A percentile compares a stretch with the other conserved stretches of the same genome.
These are phyloP conservation scores for Neodiprion pinetum DNA, from an alignment of 1,140 invertebrate species.

Conservation along the genomic window DNA sequence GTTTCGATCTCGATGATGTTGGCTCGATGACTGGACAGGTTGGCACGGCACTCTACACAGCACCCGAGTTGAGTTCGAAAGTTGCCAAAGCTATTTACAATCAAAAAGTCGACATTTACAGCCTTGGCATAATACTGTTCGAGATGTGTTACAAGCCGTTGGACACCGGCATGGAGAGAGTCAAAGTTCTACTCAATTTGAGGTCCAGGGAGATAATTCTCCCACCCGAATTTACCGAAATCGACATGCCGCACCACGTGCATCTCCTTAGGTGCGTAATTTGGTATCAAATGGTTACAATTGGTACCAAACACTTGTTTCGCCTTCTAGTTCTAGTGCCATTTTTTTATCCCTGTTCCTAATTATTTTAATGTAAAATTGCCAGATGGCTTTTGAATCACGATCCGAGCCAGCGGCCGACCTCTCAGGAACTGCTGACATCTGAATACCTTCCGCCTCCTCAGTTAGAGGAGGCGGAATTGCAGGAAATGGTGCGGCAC, in stretches of 20 bases:
- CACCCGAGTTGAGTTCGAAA: constrained; percentile 81
- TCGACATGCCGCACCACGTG: constrained; percentile 55
- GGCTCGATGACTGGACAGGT: constrained; percentile 80
- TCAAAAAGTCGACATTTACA: constrained; percentile 96
- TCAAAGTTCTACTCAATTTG: constrained; percentile 76
- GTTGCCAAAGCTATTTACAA: constrained; percentile 78
- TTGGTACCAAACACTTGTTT: too few relatives aligned
- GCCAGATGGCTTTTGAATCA: constrained; percentile 83
- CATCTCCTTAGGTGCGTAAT: constrained; percentile 55
- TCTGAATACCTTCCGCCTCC: constrained; percentile 82
- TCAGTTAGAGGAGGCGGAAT: constrained; percentile 78
- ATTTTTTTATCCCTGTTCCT: constrained; percentile 15
- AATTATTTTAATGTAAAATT: constrained; percentile 21
- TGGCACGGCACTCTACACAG: constrained; percentile 93
- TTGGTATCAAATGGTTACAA: constrained; percentile 1
- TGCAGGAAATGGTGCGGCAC: constrained; percentile 79
- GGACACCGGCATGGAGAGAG: constrained; percentile 87
- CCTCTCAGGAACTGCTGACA: constrained; percentile 80
- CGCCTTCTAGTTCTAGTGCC: constrained; percentile 55
- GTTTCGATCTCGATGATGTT: constrained; percentile 47
- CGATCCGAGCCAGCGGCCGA: constrained; percentile 81
- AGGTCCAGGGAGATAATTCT: constrained; percentile 73
- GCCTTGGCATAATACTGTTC: constrained; percentile 89
- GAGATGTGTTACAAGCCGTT: constrained; percentile 90
- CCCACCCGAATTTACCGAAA: constrained; percentile 67